Percentiles rank a stretch among this genome's conserved stretches.
phyloP scores from a whole-genome alignment of 1,140 invertebrate genomes.

The Ceratosolen solmsi region DNA sequence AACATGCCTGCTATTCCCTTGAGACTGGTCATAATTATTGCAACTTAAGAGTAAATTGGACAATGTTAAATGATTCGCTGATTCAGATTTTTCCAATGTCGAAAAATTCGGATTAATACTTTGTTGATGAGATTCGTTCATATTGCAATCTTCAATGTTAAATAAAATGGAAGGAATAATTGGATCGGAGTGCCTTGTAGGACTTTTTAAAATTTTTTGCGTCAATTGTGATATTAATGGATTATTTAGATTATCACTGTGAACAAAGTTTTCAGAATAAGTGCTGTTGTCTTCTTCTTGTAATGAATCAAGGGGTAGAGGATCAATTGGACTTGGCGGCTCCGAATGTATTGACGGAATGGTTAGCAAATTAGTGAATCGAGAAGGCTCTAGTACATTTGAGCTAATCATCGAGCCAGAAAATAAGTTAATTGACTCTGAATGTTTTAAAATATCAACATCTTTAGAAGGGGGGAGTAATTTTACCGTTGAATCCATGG shows the following conservation, averaged over 20 bases:
- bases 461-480: slow-evolving; percentile 49
- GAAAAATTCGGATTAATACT: slow-evolving; percentile 14
- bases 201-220: slow-evolving; percentile 54
- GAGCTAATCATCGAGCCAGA: slow-evolving; percentile 52
- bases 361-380: slow-evolving; percentile 57
- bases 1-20: slow-evolving; percentile 38
- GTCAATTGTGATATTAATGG: slow-evolving; percentile 28
- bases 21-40: slow-evolving; percentile 23
- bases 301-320: slow-evolving; percentile 56
- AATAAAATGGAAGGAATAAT: slow-evolving; percentile 63
- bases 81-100: neutral
- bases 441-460: slow-evolving; percentile 56
- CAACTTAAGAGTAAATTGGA: slow-evolving; percentile 50
- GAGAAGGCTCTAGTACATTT: slow-evolving; percentile 53
- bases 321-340: slow-evolving; percentile 66
- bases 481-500: slow-evolving; percentile 46
- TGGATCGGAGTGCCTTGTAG: slow-evolving; percentile 63
- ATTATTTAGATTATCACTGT: slow-evolving; percentile 9
- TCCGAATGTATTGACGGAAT: slow-evolving; percentile 67
- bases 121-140: slow-evolving; percentile 20
- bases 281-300: slow-evolving; percentile 52
- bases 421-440: slow-evolving; percentile 55
- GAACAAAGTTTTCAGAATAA: neutral
- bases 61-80: slow-evolving; percentile 55
- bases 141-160: slow-evolving; percentile 64